Base-by-base conservation (phyloP, 2,888 invertebrate species). In the Chloroclysta siterata region DNA sequence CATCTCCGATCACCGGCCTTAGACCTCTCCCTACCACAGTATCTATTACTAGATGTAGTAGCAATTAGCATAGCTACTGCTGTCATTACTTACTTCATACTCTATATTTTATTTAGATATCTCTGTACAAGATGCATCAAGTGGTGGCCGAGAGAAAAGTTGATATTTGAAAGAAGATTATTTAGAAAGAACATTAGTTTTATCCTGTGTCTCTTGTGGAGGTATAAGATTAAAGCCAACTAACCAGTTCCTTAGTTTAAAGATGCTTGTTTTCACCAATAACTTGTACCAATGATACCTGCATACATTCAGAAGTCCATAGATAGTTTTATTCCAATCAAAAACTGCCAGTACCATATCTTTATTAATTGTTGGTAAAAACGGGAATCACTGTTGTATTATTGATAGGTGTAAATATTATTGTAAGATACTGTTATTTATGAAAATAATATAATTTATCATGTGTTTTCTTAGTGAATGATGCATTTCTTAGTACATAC, bases 1-100 rank as follows among this genome's bases (percentile, higher is more conserved):
- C 94, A 94, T 64, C 67, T 94, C 29, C 83, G 93, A 46, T 93
- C 93, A n/a, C 90, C 93, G 0, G 93, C 93, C 0, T 80, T 92
- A 1, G 92, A 94, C 62, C 79, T 94, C 14, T 76, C 88, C 0
- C 81, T 87, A 66, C 80, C 89, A 36, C 94, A 94, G 88, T 85
- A 89, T 72, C 74, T 90, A 17, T 76, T 93, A 53, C 72, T 93
- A 63, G 93, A 93, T 65, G 81, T 93, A 53, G 74, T 88, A 68
- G 81, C 82, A 10, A 71, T 93, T 29, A 86, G 89, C 68, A 68
- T 87, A 76, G 81, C 75, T 5, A 73, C 84, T 58, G 75, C 84
- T 15, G 59, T 85, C 36, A 72, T 86, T 65, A 84, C 82, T 42
- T 79, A 80, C 56, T 90, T 77, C 68, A 86, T 92, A 60, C 81